Conservation (phyloP, 2,113 vertebrate species). For the Pseudorectes ferrugineus region DNA sequence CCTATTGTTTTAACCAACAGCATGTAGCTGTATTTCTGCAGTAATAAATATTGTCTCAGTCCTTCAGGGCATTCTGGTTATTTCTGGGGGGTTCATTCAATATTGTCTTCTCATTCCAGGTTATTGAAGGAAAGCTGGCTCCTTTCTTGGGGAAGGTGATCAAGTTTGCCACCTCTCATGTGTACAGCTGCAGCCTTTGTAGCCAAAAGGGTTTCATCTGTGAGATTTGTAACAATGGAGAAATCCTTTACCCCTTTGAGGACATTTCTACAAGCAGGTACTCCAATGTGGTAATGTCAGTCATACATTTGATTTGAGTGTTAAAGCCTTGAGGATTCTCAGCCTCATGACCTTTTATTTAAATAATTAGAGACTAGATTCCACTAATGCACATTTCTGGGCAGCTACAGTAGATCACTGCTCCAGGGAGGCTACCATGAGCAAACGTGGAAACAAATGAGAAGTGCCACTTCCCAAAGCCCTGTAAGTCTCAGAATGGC, state of each 20-base stretch:
- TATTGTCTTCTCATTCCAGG: constrained; percentile 71
- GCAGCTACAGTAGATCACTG: background rate
- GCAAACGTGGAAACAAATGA: background rate
- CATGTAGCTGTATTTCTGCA: background rate
- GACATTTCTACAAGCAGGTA: constrained; percentile 93
- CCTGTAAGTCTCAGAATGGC: background rate
- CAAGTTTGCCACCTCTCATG: constrained; percentile 94
- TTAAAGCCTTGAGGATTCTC: background rate
- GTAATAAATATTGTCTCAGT: constrained; percentile 12
- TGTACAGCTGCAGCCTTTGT: constrained; percentile 95
- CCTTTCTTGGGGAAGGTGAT: constrained; percentile 97
- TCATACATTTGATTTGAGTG: background rate
- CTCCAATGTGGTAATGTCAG: background rate
- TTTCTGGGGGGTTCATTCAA: background rate
- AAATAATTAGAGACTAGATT: background rate
- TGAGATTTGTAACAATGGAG: constrained; percentile 93
- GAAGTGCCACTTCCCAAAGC: background rate
- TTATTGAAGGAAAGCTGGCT: constrained; percentile 94
- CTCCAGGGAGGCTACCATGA: background rate
- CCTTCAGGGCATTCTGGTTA: background rate
- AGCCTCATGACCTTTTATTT: background rate
- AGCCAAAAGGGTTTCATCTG: constrained; percentile 98
- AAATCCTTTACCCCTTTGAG: constrained; percentile 97
- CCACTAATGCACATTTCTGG: background rate
- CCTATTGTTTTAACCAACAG: background rate